Conservation (phyloP, 2,797 vertebrate species). For the Cuniculus paca region DNA sequence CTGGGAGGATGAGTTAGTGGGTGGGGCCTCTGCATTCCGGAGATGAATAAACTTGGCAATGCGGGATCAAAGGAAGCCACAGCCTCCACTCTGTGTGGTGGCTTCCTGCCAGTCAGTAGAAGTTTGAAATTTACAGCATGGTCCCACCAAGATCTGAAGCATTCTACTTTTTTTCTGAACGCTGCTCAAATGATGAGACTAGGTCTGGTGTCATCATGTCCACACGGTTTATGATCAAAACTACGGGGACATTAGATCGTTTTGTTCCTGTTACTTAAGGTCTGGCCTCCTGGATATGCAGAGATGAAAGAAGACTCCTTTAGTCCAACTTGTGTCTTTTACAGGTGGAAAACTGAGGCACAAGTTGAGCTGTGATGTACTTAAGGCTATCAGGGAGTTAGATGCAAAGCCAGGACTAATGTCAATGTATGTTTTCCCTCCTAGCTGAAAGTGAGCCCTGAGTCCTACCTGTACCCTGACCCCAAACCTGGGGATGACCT, state of each 20-base stretch:
- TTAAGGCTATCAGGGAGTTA: background rate
- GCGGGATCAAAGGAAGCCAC: background rate
- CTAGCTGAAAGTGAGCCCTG: accelerated
- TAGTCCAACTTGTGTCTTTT: background rate
- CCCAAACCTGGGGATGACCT: background rate
- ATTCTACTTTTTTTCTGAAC: background rate
- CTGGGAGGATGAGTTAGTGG: background rate
- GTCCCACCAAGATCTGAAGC: background rate
- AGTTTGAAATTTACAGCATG: background rate
- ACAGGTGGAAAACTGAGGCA: background rate
- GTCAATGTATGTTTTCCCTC: background rate
- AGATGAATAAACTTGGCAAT: background rate
- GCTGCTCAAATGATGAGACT: background rate
- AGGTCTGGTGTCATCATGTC: background rate
- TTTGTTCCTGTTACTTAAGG: background rate
- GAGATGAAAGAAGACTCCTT: background rate
- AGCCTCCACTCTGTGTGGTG: accelerated
- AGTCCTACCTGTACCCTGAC: background rate
- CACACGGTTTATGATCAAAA: background rate
- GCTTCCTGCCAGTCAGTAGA: background rate
- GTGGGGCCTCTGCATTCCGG: accelerated
- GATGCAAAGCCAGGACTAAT: background rate
- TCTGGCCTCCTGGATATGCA: background rate
- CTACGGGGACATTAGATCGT: too few relatives aligned
- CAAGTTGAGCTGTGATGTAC: background rate